Evolutionary conservation across 2,888 invertebrate genomes (phyloP).

Genomic region (Lepidocyrtoides sp.): DNA sequence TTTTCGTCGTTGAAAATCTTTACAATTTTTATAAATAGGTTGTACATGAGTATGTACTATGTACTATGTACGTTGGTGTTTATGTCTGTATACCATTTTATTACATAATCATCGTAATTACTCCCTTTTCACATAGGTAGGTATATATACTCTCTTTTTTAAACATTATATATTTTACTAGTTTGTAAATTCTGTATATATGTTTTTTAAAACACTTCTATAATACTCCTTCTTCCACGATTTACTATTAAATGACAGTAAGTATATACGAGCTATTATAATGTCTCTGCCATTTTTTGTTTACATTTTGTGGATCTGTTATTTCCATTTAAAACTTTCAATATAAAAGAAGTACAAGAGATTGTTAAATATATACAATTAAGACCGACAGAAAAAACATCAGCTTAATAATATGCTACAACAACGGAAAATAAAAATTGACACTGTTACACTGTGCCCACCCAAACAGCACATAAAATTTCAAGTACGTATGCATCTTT

Average conservation of each 20-base stretch:
- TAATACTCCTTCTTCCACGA: conserved; percentile 10
- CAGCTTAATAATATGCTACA: too few species aligned
- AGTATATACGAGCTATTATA: not conserved
- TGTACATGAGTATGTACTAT: not conserved
- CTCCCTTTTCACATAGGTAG: not conserved
- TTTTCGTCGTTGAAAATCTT: not conserved
- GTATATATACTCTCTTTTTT: not conserved
- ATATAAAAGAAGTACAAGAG: not conserved
- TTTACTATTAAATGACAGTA: not conserved
- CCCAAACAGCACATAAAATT: not conserved
- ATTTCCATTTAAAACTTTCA: not conserved
- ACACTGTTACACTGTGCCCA: not conserved
- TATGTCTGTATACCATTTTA: not conserved
- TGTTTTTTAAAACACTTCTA: not conserved
- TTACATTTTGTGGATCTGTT: not conserved
- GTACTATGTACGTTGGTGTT: not conserved
- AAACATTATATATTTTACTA: not conserved
- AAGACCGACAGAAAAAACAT: not conserved
- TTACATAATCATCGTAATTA: not conserved
- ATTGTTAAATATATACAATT: not conserved
- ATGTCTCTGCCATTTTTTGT: not conserved
- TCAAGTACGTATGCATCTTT: too few species aligned
- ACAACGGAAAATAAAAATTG: not conserved
- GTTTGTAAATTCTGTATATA: not conserved
- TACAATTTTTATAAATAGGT: conserved; percentile 26